phyloP scores from a whole-genome alignment of 2,113 vertebrate genomes.

The Lepidiolamprologus cunningtoni region DNA sequence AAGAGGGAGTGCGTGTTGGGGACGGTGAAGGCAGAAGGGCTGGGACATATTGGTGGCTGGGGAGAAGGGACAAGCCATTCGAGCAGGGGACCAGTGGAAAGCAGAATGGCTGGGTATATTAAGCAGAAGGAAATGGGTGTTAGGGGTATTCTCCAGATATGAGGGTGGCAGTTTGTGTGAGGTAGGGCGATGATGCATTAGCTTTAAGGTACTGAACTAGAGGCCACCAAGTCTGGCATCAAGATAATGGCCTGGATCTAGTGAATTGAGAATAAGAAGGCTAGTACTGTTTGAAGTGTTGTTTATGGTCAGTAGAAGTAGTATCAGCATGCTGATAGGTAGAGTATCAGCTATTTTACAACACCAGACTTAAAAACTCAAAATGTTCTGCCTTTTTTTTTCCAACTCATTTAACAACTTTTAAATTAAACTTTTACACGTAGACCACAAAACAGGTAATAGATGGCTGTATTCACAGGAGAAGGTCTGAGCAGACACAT shows the following conservation, averaged over 20 bases:
- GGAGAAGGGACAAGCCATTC: neutral
- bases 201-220: neutral
- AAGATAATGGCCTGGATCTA: neutral
- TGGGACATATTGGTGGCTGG: constrained; percentile 12
- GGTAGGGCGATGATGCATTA: neutral
- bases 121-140: constrained; percentile 12
- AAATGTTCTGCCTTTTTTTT: neutral
- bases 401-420: neutral
- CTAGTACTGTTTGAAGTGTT: neutral
- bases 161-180: neutral
- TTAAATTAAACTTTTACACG: neutral
- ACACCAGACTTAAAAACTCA: neutral
- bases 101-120: constrained; percentile 14
- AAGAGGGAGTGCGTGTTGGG: constrained; percentile 3
- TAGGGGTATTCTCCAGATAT: constrained; percentile 15
- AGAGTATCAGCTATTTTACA: neutral
- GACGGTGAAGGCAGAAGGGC: neutral
- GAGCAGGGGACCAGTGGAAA: neutral
- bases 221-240: neutral
- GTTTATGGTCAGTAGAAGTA: neutral
- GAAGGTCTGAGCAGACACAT: neutral
- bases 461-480: neutral
- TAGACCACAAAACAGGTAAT: neutral
- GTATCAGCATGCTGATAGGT: no score
- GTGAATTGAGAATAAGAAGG: neutral